Evolutionary conservation across 2,888 invertebrate species (phyloP), one percentile per base, ranked within the genome.

Genomic region (Epinotia nisella): DNA sequence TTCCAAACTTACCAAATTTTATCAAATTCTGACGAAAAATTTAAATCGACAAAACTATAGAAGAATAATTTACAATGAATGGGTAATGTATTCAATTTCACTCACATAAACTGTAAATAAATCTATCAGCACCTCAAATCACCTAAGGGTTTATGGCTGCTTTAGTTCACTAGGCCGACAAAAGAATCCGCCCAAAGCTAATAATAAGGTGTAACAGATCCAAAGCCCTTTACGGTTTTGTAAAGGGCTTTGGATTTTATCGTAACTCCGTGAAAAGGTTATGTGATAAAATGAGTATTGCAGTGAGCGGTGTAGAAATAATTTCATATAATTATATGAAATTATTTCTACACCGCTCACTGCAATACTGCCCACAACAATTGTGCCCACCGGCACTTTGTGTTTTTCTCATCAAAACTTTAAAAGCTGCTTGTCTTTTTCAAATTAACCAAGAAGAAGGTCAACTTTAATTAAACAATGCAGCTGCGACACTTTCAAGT

Each of bases 381-480:
- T n/a, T n/a, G 29, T 29, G 29, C 29, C 29, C 29, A 7, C 29
- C 29, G 29, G 29, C 29, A 29, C 29, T 29, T 29, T 29, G 5
- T 29, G 29, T 29, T 29, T 29, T 7, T 29, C 29, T 29, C 29
- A 29, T 29, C 29, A 29, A 0, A 29, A 49, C n/a, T 49, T 15
- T 15, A 39, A 39, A 1, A 1, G 11, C 39, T 60, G 17, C 15
- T 58, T 39, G 35, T 9, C 13, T 21, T 13, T 15, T 13, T 60
- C n/a, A 60, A 13, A 58, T 58, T 17, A 58, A 58, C 35, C 21
- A 24, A 24, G 1, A 56, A 24, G 24, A 24, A 24, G 35, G n/a
- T 29, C 35, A 58, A 61, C 45, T 61, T 61, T 45, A 61, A 61
- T 61, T 45, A n/a, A 61, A 45, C 21, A 61, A 21, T 61, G 45